Base-by-base conservation (phyloP, 2,113 vertebrate genomes). In the Todiramphus chloris region DNA sequence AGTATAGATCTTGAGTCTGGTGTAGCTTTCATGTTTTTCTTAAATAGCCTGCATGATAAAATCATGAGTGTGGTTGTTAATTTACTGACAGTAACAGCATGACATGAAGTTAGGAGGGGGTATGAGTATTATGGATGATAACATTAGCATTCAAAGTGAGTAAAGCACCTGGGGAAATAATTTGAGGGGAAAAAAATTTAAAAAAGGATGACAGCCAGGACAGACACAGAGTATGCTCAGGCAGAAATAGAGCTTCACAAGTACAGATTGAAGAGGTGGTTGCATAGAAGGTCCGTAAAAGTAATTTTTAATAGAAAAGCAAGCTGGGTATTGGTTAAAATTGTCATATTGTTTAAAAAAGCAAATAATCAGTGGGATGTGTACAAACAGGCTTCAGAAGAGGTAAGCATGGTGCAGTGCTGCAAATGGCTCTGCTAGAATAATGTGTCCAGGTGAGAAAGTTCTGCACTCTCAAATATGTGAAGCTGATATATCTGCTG, bases 101-200 rank as follows among this genome's bases (percentile, higher is more conserved):
- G 67, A 76, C 35, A 56, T 87, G 55, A 85, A 58, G 27, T 31
- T 94, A 30, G n/a, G 66, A 85, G 31, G 30, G 35, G 90, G 18
- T 73, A 25, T 19, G n/a, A 50, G 12, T 64, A 13, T 63, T 48
- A 59, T 13, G 43, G 44, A 39, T 92, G 5, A 72, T 43, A 25
- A 6, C 25, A 63, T 56, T 75, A 64, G 9, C 51, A 35, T 93
- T 96, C 62, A 75, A 56, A 93, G 82, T 85, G 9, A 90, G 37
- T 63, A 79, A 78, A 76, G 28, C n/a, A 73, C 11, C 35, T 92
- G 85, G 50, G 90, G 21, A 90, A 88, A 64, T 82, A 79, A 63
- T 79, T 37, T 33, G 14, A 5, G 5, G 24, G 2, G 33, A 2
- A 10, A 5, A 63, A 80, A 6, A 1, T 6, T 16, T 0, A 4